phyloP scores from a whole-genome alignment of 2,113 vertebrate genomes.

The Nicator chloris region DNA sequence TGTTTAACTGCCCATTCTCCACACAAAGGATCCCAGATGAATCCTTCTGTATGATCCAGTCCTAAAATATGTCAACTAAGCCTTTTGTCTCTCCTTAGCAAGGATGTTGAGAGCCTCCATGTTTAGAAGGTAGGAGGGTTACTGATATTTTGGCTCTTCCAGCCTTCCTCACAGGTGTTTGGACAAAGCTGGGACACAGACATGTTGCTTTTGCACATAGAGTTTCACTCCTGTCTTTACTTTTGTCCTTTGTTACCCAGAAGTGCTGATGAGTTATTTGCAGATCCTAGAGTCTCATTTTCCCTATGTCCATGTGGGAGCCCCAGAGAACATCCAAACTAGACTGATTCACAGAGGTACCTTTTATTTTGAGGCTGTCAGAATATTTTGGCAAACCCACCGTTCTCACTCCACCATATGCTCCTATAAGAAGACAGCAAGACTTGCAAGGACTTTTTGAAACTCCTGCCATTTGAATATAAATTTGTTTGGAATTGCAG shows the following conservation, averaged over 20 bases:
- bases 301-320: fast-evolving
- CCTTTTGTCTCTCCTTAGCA: neutral
- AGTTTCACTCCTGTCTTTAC: neutral
- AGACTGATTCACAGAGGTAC: neutral
- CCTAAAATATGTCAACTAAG: neutral
- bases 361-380: neutral
- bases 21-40: neutral
- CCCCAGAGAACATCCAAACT: neutral
- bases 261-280: neutral
- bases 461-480: neutral
- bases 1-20: neutral
- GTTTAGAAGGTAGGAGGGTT: neutral
- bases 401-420: fast-evolving
- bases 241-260: neutral
- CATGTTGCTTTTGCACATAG: fast-evolving
- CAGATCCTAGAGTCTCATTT: neutral
- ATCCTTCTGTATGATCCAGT: neutral
- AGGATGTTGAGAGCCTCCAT: neutral
- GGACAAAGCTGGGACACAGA: neutral
- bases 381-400: neutral
- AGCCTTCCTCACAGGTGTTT: neutral
- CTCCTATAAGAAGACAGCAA: neutral
- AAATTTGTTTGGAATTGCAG: neutral
- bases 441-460: neutral
- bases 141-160: neutral